Percentiles rank a stretch among this genome's conserved stretches.
phyloP scores from a whole-genome alignment of 2,797 vertebrate species.

The Dallia pectoralis region DNA sequence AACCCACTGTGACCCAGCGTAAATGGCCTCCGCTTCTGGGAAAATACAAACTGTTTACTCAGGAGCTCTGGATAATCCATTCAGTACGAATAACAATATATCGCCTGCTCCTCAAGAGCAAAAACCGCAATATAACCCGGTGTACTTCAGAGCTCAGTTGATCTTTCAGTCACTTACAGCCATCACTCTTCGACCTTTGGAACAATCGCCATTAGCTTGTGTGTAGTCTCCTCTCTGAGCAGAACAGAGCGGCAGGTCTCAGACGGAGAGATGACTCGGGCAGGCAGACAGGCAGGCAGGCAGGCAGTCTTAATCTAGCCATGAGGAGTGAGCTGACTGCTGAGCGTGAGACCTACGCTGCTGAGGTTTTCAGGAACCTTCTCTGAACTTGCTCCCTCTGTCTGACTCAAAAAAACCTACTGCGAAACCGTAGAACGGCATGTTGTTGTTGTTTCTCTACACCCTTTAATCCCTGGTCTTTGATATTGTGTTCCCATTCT shows the following conservation, averaged over 20 bases:
- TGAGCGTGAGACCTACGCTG: not conserved
- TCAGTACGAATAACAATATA: not conserved
- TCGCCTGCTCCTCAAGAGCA: not conserved
- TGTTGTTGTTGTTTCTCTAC: not conserved
- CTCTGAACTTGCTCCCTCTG: not conserved
- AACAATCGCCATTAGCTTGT: constrained; percentile 1
- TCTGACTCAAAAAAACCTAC: not conserved
- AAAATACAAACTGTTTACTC: not conserved
- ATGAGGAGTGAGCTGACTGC: constrained; percentile 7
- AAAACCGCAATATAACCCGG: not conserved
- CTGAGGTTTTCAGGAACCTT: constrained; percentile 2
- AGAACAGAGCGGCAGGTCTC: constrained; percentile 2
- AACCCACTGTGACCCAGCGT: not conserved
- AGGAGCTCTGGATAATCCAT: not conserved
- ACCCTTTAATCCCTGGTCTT: not conserved
- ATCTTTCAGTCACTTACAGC: not conserved
- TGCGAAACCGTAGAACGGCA: not conserved
- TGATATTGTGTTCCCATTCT: not conserved
- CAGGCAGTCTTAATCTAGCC: constrained; percentile 22
- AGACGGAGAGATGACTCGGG: not conserved
- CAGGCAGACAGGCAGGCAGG: not conserved
- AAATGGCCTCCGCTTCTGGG: not conserved
- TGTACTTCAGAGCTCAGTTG: not conserved
- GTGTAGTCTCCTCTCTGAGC: not conserved
- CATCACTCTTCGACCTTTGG: not conserved